Conservation (phyloP, 2,888 invertebrate species). For the Antheraea assamensis region DNA sequence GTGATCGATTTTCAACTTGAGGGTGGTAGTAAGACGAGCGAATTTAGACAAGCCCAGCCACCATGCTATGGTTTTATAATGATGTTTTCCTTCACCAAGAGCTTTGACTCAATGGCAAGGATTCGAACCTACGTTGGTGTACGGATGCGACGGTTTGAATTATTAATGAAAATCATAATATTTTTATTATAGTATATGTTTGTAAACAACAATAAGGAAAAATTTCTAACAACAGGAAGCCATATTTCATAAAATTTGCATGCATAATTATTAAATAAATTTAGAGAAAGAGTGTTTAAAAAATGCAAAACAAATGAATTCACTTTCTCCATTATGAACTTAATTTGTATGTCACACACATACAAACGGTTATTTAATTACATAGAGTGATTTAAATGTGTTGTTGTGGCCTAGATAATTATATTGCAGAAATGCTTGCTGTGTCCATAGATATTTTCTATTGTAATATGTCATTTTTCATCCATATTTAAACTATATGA, state of each 20-base stretch:
- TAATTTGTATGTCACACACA: not conserved
- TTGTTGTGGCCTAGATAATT: slow-evolving; percentile 29
- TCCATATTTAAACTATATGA: too few relatives aligned
- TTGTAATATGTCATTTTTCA: too few relatives aligned
- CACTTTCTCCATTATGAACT: slow-evolving; percentile 26
- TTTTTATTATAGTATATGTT: not conserved
- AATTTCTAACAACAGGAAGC: not conserved
- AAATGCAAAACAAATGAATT: not conserved
- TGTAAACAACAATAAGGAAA: not conserved
- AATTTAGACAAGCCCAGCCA: too few relatives aligned
- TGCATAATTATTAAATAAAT: not conserved
- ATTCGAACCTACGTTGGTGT: too few relatives aligned
- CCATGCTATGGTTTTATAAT: too few relatives aligned
- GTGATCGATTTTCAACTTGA: too few relatives aligned
- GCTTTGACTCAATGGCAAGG: too few relatives aligned
- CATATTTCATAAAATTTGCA: not conserved
- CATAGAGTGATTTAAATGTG: not conserved
- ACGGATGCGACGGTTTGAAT: too few relatives aligned
- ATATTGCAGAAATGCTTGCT: slow-evolving; percentile 3
- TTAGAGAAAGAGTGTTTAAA: not conserved
- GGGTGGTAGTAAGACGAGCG: too few relatives aligned
- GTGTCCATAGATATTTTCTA: not conserved
- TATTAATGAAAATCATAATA: too few relatives aligned
- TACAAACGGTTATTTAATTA: not conserved
- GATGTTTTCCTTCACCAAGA: too few relatives aligned